These are phyloP conservation scores for Teinopalpus imperialis DNA, from an alignment of 2,888 invertebrate genomes.

Conservation along the genomic window DNA sequence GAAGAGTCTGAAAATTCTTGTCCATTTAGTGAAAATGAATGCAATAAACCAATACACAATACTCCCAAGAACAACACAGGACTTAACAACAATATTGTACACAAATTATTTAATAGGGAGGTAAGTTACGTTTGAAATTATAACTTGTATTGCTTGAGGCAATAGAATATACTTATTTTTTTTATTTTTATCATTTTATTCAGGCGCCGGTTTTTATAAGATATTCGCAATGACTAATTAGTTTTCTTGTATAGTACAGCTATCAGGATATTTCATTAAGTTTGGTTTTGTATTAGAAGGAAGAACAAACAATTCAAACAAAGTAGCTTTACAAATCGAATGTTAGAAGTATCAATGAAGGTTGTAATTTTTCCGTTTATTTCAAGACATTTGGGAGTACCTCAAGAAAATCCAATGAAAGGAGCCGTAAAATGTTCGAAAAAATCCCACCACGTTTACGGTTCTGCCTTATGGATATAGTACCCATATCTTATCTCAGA, in stretches of 20 bases:
- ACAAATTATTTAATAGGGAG: constrained; percentile 84
- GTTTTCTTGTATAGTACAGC: too few species aligned
- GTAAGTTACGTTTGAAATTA: constrained; percentile 59
- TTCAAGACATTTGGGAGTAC: constrained; percentile 78
- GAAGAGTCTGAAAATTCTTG: constrained; percentile 57
- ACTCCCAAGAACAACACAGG: constrained; percentile 46
- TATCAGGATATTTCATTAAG: not conserved
- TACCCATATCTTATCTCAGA: constrained; percentile 77
- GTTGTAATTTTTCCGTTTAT: not conserved
- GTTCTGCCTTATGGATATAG: constrained; percentile 84
- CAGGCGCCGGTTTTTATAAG: constrained; percentile 17
- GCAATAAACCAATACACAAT: constrained; percentile 48
- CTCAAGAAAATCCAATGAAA: constrained; percentile 65
- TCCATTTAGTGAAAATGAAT: constrained; percentile 51
- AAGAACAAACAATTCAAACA: too few species aligned
- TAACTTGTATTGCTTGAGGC: constrained; percentile 28
- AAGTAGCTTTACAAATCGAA: too few species aligned
- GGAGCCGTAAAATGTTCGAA: constrained; percentile 74
- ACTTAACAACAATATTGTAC: constrained; percentile 61
- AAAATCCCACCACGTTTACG: constrained; percentile 81
- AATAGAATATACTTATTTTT: constrained; percentile 15
- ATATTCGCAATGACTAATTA: not conserved
- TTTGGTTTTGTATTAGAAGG: too few species aligned
- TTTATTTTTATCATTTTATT: constrained; percentile 16
- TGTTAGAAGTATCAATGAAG: not conserved